Evolutionary conservation across 2,888 invertebrate genomes (phyloP).

Genomic region (Phengaris alcon): DNA sequence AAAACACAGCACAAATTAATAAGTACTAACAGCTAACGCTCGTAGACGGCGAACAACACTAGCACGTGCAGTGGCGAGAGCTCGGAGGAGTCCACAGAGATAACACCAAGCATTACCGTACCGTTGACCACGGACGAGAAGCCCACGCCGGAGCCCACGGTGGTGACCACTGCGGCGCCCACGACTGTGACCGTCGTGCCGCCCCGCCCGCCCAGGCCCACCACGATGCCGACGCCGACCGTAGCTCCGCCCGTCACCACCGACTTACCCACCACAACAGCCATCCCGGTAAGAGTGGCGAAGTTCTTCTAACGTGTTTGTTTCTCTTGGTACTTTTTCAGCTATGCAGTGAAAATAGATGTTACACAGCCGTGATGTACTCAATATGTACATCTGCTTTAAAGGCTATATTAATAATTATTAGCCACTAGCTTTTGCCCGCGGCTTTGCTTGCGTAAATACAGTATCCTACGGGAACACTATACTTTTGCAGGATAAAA

Average conservation of each 20-base stretch:
- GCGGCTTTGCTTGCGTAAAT: too few relatives aligned
- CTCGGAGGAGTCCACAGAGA: constrained; percentile 12
- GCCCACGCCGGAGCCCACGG: neutral
- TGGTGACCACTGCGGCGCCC: constrained; percentile 32
- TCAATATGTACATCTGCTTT: too few relatives aligned
- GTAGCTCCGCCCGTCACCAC: constrained; percentile 34
- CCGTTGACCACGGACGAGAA: neutral
- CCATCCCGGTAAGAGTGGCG: constrained; percentile 38
- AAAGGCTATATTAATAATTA: too few relatives aligned
- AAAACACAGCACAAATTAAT: neutral
- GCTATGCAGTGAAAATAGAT: neutral
- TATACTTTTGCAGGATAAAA: too few relatives aligned
- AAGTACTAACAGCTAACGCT: constrained; percentile 4
- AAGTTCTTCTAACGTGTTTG: neutral
- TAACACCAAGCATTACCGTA: neutral
- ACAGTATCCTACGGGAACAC: too few relatives aligned
- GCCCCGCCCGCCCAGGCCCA: constrained; percentile 28
- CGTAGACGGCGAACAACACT: neutral
- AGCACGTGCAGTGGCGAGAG: neutral
- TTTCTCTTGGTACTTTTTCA: neutral
- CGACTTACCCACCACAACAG: constrained; percentile 30
- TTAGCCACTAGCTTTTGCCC: too few relatives aligned
- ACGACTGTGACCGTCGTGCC: constrained; percentile 27
- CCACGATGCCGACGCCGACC: constrained; percentile 29
- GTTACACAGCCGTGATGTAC: neutral